Evolutionary conservation across 2,797 vertebrate species (phyloP).

Genomic region (Pempheris klunzingeri): DNA sequence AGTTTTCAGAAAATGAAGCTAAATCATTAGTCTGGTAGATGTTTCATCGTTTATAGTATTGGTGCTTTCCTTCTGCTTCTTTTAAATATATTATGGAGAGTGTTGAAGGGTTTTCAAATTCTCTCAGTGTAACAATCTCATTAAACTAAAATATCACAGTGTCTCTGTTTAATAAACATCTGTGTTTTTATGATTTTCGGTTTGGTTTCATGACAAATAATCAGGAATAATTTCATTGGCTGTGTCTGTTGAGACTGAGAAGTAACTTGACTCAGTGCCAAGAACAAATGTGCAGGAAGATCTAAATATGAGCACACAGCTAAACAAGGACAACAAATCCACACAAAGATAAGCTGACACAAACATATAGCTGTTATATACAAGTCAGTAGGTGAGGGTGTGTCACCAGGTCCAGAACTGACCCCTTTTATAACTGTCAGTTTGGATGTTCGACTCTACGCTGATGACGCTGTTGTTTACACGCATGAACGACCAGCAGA

Average conservation of each 20-base stretch:
- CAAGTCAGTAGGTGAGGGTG: not conserved
- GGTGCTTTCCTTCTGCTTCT: not conserved
- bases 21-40: not conserved
- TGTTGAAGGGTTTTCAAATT: slow-evolving; percentile 4
- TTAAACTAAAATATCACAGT: slow-evolving; percentile 6
- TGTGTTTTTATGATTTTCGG: not conserved
- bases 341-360: not conserved
- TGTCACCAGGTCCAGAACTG: not conserved
- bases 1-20: too few species aligned
- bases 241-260: not conserved
- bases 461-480: not conserved
- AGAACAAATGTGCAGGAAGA: slow-evolving; percentile 1
- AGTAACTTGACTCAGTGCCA: not conserved
- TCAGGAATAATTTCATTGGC: too few species aligned
- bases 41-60: not conserved
- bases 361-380: not conserved
- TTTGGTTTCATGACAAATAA: not conserved
- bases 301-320: not conserved
- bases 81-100: not conserved
- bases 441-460: not conserved
- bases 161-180: not conserved
- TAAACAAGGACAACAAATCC: not conserved
- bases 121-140: not conserved
- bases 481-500: slow-evolving; percentile 13
- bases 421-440: not conserved